A percentile compares a stretch with the other conserved stretches of the same genome.
phyloP scores from a whole-genome alignment of 2,797 vertebrate species.

The Dallia pectoralis region DNA sequence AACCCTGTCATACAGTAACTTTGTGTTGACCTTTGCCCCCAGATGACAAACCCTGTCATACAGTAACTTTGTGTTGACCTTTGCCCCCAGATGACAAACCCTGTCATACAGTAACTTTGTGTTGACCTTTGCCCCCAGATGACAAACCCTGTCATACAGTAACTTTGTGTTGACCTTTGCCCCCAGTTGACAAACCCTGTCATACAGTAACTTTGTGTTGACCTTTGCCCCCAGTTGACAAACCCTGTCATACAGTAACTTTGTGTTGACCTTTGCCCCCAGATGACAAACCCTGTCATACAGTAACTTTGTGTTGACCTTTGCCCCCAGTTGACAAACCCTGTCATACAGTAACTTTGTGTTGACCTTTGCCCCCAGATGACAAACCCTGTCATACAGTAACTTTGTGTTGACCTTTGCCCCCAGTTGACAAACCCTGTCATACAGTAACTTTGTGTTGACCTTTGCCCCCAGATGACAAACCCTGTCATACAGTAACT shows the following conservation, averaged over 20 bases:
- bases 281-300: too few relatives aligned
- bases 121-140: slow-evolving; percentile 67
- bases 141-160: slow-evolving; percentile 91
- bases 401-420: not conserved
- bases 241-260: slow-evolving; percentile 91
- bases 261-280: too few relatives aligned
- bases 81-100: too few relatives aligned
- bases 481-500: too few relatives aligned
- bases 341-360: slow-evolving; percentile 90
- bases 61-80: too few relatives aligned
- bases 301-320: not conserved
- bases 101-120: slow-evolving; percentile 1
- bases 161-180: too few relatives aligned
- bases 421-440: slow-evolving; percentile 88
- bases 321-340: slow-evolving; percentile 83
- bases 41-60: slow-evolving; percentile 93
- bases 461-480: too few relatives aligned
- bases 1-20: too few relatives aligned
- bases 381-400: too few relatives aligned
- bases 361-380: too few relatives aligned
- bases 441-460: too few relatives aligned
- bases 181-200: too few relatives aligned
- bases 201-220: slow-evolving; percentile 6
- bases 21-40: not conserved
- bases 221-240: slow-evolving; percentile 76